Percentiles rank a stretch among this genome's conserved stretches.
Evolutionary conservation across 1,140 invertebrate genomes (phyloP).

Genomic region (Pygmarrhopalites habei): DNA sequence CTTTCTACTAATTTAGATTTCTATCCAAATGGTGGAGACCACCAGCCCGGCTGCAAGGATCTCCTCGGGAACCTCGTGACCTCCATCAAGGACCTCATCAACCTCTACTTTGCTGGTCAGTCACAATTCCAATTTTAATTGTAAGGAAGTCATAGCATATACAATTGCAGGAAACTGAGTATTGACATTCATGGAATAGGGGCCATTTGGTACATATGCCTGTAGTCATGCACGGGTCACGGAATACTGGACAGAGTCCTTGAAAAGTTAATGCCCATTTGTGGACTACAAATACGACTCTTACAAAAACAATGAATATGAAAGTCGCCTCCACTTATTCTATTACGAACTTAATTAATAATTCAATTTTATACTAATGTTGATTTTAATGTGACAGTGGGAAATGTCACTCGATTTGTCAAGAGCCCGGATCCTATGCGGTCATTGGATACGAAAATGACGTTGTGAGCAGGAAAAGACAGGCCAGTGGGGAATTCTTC

Average conservation of each 20-base stretch:
- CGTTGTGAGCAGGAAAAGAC: neutral
- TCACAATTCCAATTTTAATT: neutral
- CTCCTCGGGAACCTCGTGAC: constrained; percentile 47
- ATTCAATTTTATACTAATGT: too few relatives aligned
- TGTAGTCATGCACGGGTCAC: constrained; percentile 21
- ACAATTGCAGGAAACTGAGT: too few relatives aligned
- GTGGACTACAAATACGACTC: constrained; percentile 1
- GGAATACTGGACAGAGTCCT: constrained; percentile 17
- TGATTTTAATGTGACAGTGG: constrained; percentile 13
- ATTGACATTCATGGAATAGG: too few relatives aligned
- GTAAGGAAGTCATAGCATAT: too few relatives aligned
- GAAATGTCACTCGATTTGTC: constrained; percentile 11
- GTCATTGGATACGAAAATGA: constrained; percentile 11
- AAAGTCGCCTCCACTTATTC: too few relatives aligned
- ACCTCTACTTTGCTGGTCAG: constrained; percentile 10
- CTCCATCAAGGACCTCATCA: constrained; percentile 43
- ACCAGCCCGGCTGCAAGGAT: constrained; percentile 3
- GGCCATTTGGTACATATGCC: constrained; percentile 13
- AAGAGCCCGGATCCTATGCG: neutral
- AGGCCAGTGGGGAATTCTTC: neutral
- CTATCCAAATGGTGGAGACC: constrained; percentile 11
- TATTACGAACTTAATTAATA: too few relatives aligned
- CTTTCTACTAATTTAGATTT: constrained; percentile 6
- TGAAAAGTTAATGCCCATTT: constrained; percentile 16
- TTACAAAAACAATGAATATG: constrained; percentile 12